Evolutionary conservation across 2,888 invertebrate genomes (phyloP).

Genomic region (Melanostoma scalare): DNA sequence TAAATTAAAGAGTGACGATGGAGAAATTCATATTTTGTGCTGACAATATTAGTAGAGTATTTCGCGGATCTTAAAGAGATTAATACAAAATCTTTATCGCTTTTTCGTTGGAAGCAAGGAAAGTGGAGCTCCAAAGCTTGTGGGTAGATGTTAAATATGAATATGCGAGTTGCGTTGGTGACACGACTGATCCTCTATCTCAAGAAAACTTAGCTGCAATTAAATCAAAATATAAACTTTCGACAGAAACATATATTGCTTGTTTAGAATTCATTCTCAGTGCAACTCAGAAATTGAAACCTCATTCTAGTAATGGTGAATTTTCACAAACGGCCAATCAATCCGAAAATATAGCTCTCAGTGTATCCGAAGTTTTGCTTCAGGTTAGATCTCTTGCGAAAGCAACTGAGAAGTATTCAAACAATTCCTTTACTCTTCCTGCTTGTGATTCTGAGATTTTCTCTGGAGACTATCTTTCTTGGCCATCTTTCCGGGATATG

Average conservation of each 20-base stretch:
- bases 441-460: too few species aligned
- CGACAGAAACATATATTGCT: constrained; percentile 10
- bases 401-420: too few species aligned
- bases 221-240: background rate
- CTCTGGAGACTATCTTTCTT: too few species aligned
- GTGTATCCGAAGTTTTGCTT: too few species aligned
- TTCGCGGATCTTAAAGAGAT: background rate
- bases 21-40: background rate
- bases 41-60: background rate
- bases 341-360: too few species aligned
- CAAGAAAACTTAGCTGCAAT: constrained; percentile 17
- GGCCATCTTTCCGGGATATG: too few species aligned
- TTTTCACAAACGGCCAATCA: too few species aligned
- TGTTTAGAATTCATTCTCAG: constrained; percentile 7
- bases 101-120: constrained; percentile 8
- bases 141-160: background rate
- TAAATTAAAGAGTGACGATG: background rate
- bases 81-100: background rate
- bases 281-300: too few species aligned
- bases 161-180: constrained; percentile 10
- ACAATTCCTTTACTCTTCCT: too few species aligned
- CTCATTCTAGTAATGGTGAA: too few species aligned
- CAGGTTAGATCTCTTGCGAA: too few species aligned
- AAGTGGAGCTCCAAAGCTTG: constrained; percentile 1
- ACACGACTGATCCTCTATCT: background rate